Percentiles rank a stretch among this genome's conserved stretches.
These are phyloP conservation scores for Meda fulgida DNA, from an alignment of 2,797 vertebrate genomes.

Conservation along the genomic window DNA sequence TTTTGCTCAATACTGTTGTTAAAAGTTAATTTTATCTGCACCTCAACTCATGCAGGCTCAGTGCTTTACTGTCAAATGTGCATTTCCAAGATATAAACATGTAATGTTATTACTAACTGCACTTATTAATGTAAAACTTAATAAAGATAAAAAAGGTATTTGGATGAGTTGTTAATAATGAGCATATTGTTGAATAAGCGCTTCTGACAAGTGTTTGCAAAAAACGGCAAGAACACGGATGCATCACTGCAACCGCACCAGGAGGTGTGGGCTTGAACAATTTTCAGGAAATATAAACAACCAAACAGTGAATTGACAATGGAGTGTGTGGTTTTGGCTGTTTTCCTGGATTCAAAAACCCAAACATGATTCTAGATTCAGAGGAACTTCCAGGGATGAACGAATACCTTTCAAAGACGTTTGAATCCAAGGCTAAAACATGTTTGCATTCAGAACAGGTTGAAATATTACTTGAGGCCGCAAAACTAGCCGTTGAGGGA, in stretches of 20 bases:
- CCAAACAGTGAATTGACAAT: background rate
- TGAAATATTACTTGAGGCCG: background rate
- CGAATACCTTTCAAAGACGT: slow-evolving; percentile 14
- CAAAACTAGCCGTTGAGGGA: background rate
- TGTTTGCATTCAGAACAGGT: slow-evolving; percentile 5
- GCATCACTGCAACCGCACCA: slow-evolving; percentile 47
- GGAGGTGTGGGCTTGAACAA: background rate
- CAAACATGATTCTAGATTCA: slow-evolving; percentile 19
- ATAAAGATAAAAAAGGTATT: slow-evolving; percentile 14
- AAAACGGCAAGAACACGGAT: slow-evolving; percentile 57
- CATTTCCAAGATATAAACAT: too few species aligned
- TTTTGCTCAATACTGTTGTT: too few species aligned
- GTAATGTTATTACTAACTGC: too few species aligned
- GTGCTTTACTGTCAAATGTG: too few species aligned
- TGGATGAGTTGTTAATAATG: slow-evolving; percentile 41
- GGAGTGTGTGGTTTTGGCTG: background rate
- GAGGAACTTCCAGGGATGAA: background rate
- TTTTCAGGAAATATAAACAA: slow-evolving; percentile 24
- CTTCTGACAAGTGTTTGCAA: slow-evolving; percentile 43
- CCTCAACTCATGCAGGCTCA: too few species aligned
- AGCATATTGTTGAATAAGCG: slow-evolving; percentile 30
- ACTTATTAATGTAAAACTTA: too few species aligned
- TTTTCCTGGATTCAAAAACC: background rate
- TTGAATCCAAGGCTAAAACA: background rate
- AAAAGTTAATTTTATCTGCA: too few species aligned